Evolutionary conservation across 92 coral and sea anemone genomes (phyloP).

Genomic region (Epizoanthus illoricatus): DNA sequence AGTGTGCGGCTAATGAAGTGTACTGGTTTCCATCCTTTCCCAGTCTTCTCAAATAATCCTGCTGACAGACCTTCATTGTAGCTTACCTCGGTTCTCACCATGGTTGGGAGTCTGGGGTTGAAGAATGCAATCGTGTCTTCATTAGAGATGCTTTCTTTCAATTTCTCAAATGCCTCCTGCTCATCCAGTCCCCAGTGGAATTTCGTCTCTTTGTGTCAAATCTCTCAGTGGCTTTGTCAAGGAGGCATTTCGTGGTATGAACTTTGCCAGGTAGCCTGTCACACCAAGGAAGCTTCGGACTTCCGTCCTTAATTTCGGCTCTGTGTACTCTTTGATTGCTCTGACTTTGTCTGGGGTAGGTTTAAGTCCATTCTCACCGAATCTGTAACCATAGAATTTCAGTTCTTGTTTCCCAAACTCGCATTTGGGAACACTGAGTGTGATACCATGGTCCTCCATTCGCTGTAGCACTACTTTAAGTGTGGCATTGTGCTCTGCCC

Average conservation of each 20-base stretch:
- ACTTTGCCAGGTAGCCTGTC: slow-evolving; percentile 47
- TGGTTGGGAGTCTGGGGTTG: slow-evolving; percentile 53
- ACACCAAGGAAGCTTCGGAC: slow-evolving; percentile 30
- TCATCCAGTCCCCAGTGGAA: slow-evolving; percentile 42
- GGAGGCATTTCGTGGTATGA: slow-evolving; percentile 34
- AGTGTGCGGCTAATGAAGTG: too few species aligned
- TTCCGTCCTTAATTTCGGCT: slow-evolving; percentile 35
- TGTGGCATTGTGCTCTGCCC: slow-evolving; percentile 36
- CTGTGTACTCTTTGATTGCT: slow-evolving; percentile 36
- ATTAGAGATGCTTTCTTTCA: slow-evolving; percentile 22
- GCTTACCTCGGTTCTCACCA: slow-evolving; percentile 68
- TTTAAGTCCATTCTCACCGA: slow-evolving; percentile 13
- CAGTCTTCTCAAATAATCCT: slow-evolving; percentile 55
- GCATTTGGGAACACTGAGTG: slow-evolving; percentile 41
- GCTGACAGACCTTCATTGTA: slow-evolving; percentile 71
- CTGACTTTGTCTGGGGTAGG: slow-evolving; percentile 38
- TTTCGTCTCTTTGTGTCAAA: slow-evolving; percentile 43
- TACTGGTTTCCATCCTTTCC: too few species aligned
- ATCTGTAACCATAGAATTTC: slow-evolving; percentile 47
- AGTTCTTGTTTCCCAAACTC: slow-evolving; percentile 36
- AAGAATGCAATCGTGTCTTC: slow-evolving; percentile 47
- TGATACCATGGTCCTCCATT: slow-evolving; percentile 45
- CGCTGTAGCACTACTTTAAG: slow-evolving; percentile 36
- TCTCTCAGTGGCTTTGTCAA: slow-evolving; percentile 46
- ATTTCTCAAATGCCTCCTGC: slow-evolving; percentile 42